Evolutionary conservation across 2,888 invertebrate genomes (phyloP), one percentile per base, ranked within the genome.

Genomic region (Buathra laborator): DNA sequence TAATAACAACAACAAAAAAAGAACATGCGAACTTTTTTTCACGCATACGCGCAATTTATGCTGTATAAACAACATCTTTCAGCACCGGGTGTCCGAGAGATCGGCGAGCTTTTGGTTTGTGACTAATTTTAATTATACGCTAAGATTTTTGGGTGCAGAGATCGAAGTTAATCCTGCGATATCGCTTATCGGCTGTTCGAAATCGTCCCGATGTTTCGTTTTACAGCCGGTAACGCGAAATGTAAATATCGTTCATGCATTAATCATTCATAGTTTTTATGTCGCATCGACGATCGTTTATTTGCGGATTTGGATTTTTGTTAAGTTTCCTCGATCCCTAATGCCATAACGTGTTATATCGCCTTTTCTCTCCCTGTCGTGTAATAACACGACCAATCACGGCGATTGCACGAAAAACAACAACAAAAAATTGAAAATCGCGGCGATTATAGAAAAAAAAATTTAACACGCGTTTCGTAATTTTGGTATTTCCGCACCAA

Each of bases 71-170:
- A 56, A 56, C 3, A 48, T 43, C 43, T 81, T 76, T 77, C 64
- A 74, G 59, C 74, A 79, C 66, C 53, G 9, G 24, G 32, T 53
- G 81, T 51, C 43, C 19, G 48, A 71, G 53, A 64, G 59, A 48
- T 37, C 37, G 43, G n/a, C 19, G 37, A 64, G 68, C 59, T 83
- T 78, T 71, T 85, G 32, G 67, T 78, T 77, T 83, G 72, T 68
- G 82, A 85, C 78, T 82, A 85, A 85, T 67, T 56, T 67, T 56
- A 16, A 37, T 67, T 29, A 71, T 66, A 66, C 32, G 48, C 48
- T 78, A 53, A 51, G 51, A 56, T 51, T 70, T 77, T 70, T 77
- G 53, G 70, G 44, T 70, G 44, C 19, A 19, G 48, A 68, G 46
- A 44, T 75, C 53, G 19, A 43, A 68, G 53, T 76, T 67, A 19